Conservation (phyloP, 2,797 vertebrate genomes). For the Lithobates sylvaticus region DNA sequence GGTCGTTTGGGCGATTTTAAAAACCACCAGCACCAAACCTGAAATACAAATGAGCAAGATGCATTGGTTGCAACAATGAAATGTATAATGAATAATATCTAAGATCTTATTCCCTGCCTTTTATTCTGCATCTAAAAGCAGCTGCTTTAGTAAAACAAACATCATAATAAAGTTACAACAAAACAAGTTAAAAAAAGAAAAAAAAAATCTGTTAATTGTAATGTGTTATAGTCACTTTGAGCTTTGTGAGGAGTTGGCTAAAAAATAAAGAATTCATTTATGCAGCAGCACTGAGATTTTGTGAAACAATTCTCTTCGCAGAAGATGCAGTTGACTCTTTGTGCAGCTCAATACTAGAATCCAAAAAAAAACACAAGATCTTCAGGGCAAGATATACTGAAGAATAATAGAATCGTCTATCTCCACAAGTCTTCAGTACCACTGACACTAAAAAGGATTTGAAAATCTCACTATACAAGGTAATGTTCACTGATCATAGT, state of each 20-base stretch:
- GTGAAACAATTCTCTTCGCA: background rate
- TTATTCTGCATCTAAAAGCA: constrained; percentile 27
- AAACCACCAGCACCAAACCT: background rate
- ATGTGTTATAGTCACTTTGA: background rate
- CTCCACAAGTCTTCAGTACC: background rate
- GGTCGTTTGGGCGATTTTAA: background rate
- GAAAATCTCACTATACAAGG: background rate
- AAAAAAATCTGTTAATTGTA: background rate
- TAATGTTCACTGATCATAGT: constrained; percentile 11
- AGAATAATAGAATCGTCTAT: background rate
- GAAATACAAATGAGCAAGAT: constrained; percentile 4
- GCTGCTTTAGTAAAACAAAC: background rate
- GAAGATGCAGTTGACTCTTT: background rate
- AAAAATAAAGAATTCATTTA: constrained; percentile 12
- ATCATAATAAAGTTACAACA: background rate
- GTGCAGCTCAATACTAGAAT: background rate
- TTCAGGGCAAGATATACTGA: background rate
- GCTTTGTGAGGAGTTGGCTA: background rate
- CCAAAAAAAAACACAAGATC: background rate
- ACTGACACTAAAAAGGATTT: background rate
- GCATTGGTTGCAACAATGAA: background rate
- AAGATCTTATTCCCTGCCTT: constrained; percentile 15
- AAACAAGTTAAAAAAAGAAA: background rate
- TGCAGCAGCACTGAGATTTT: background rate
- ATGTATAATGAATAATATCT: background rate